Evolutionary conservation across 1,140 invertebrate species (phyloP), one percentile per base, ranked within the genome.

Genomic region (Drosophila chauvacae): DNA sequence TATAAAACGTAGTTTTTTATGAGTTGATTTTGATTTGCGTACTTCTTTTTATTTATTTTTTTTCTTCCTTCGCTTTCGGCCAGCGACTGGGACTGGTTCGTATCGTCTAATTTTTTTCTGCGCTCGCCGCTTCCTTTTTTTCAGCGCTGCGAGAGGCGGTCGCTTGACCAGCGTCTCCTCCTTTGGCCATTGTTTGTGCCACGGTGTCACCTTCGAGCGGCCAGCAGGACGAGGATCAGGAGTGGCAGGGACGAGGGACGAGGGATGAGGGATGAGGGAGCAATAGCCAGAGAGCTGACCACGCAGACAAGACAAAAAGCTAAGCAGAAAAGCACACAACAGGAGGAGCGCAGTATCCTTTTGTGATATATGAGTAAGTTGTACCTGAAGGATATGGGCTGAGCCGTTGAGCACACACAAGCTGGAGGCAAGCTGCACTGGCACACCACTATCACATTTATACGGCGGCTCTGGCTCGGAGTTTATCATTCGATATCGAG

Each of bases 321-420:
- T 88, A 91, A 91, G 81, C 73, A 91, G 87, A 88, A 91, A 91
- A 87, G 86, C 80, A 91, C 81, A 87, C 82, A 77, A 68, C 60
- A 57, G 69, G 50, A 72, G 66, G 56, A 85, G 81, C 64, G 72
- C 63, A 66, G 82, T 91, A 91, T 91, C 85, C 90, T 91, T 91
- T 90, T 91, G 90, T 92, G 91, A 92, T 92, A 91, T 91, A 91
- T 91, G 91, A 91, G 91, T 91, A 91, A 91, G 86, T 91, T 88
- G 86, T 91, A 91, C 86, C 91, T 91, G 86, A 88, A 90, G 73
- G 78, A 84, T 70, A 70, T 75, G 77, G 80, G 85, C 81, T 91
- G 87, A 91, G 90, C 90, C 85, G 74, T 91, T 91, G 75, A 85
- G 86, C 82, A 91, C 84, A 91, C 90, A 91, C 51, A 76, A 56